Percentiles rank a stretch among this genome's conserved stretches.
Evolutionary conservation across 1,140 invertebrate species (phyloP).

Genomic region (Rhagoletis zephyria): DNA sequence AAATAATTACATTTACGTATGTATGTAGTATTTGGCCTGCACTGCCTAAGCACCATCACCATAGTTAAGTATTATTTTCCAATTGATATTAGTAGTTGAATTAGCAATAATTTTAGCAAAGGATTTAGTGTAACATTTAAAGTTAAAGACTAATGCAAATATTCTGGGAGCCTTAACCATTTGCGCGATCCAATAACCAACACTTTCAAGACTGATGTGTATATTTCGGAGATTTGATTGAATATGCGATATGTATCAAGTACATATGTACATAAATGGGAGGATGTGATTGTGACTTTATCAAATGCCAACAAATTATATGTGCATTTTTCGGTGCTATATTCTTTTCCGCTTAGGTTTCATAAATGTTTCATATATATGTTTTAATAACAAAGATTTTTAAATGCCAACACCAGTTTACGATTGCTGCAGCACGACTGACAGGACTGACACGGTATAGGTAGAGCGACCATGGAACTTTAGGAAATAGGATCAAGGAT

Average conservation of each 20-base stretch:
- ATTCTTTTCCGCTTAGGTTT: neutral
- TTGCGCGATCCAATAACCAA: neutral
- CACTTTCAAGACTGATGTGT: neutral
- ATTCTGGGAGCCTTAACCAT: neutral
- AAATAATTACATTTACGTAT: constrained; percentile 23
- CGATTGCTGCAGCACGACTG: neutral
- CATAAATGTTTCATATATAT: no score
- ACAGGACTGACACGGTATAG: neutral
- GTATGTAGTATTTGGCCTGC: neutral
- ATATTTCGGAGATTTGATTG: neutral
- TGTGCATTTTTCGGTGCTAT: constrained; percentile 28
- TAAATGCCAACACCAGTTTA: neutral
- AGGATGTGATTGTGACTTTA: constrained; percentile 20
- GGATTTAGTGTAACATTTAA: neutral
- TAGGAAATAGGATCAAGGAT: constrained; percentile 1
- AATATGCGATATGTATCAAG: neutral
- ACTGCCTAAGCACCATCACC: constrained; percentile 16
- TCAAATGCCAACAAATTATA: constrained; percentile 32
- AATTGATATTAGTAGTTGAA: constrained; percentile 2
- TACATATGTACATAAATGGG: neutral
- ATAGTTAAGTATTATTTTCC: neutral
- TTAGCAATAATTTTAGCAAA: neutral
- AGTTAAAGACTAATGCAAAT: neutral
- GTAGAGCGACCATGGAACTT: neutral
- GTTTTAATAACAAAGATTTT: no score